These are phyloP conservation scores for Malurus melanocephalus DNA, from an alignment of 2,113 vertebrate species.

Conservation along the genomic window DNA sequence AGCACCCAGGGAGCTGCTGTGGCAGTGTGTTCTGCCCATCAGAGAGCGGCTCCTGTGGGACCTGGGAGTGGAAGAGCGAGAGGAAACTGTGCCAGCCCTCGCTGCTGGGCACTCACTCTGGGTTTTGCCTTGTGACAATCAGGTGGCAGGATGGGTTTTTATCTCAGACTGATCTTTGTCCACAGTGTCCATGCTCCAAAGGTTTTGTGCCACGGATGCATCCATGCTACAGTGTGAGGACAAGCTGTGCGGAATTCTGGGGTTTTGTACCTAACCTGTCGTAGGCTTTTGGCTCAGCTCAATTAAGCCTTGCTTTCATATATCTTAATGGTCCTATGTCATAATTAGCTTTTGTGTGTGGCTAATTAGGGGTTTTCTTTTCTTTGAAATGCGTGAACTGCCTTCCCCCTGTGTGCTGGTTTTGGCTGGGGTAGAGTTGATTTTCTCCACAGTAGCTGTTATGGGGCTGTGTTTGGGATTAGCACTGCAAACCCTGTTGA, in stretches of 20 bases:
- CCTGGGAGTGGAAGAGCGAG: accelerated
- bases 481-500: neutral
- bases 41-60: neutral
- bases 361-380: neutral
- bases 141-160: neutral
- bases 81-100: accelerated
- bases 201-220: neutral
- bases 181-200: neutral
- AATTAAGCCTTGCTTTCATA: accelerated
- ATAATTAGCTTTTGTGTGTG: neutral
- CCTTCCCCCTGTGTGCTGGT: neutral
- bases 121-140: neutral
- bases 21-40: neutral
- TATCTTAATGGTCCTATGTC: neutral
- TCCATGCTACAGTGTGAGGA: accelerated
- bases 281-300: neutral
- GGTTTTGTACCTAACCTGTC: neutral
- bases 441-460: neutral
- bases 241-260: neutral
- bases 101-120: neutral
- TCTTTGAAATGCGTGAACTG: neutral
- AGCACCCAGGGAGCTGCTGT: neutral
- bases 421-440: neutral
- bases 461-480: neutral
- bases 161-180: neutral